Evolutionary conservation across 2,797 vertebrate species (phyloP).

Genomic region (Sebastes nivosus): DNA sequence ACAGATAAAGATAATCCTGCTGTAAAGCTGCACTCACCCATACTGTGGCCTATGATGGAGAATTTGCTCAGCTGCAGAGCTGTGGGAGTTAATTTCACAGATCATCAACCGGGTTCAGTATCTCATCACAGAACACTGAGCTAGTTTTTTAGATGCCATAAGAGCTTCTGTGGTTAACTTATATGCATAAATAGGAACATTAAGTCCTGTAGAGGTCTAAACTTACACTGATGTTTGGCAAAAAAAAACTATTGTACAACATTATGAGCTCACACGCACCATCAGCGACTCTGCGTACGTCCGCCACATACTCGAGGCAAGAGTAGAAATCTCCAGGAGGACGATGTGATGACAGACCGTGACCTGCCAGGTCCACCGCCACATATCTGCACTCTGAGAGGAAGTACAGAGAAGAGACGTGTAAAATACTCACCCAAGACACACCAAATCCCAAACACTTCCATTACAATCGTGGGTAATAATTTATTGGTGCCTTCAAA

Average conservation of each 20-base stretch:
- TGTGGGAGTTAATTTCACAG: constrained; percentile 71
- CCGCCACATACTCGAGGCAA: constrained; percentile 77
- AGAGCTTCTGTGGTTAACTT: not conserved
- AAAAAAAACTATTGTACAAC: not conserved
- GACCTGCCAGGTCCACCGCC: constrained; percentile 87
- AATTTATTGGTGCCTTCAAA: not conserved
- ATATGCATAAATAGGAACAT: not conserved
- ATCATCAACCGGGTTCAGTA: constrained; percentile 34
- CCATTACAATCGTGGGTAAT: not conserved
- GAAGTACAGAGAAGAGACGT: not conserved
- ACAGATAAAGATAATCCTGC: not conserved
- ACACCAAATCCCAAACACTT: not conserved
- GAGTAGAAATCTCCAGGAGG: constrained; percentile 81
- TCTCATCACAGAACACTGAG: constrained; percentile 16
- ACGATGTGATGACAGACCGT: constrained; percentile 87
- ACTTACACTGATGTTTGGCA: not conserved
- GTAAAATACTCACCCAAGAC: not conserved
- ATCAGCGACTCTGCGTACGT: constrained; percentile 78
- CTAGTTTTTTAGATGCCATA: not conserved
- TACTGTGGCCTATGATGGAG: constrained; percentile 89
- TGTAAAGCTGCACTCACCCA: constrained; percentile 83
- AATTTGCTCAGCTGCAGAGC: constrained; percentile 87
- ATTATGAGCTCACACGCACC: constrained; percentile 65
- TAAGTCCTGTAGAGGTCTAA: not conserved
- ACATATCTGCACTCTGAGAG: constrained; percentile 81